These are phyloP conservation scores for Macrobrachium rosenbergii DNA, from an alignment of 1,140 invertebrate genomes.

Conservation along the genomic window DNA sequence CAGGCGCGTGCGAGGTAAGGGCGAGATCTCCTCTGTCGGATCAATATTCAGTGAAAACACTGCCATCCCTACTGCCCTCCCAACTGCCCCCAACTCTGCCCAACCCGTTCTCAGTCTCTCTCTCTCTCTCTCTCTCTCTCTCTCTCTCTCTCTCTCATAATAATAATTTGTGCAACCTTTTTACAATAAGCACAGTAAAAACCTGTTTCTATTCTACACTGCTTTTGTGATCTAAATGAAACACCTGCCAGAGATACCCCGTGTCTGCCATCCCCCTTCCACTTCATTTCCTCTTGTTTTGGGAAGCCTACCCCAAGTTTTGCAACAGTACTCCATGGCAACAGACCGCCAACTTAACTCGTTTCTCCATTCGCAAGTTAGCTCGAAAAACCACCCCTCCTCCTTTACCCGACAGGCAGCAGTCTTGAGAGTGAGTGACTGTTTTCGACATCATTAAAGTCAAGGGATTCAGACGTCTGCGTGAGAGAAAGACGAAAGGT, in stretches of 20 bases:
- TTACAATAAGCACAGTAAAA: neutral
- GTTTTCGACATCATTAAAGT: too few relatives aligned
- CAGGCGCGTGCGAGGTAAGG: neutral
- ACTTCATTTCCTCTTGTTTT: too few relatives aligned
- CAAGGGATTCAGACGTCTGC: too few relatives aligned
- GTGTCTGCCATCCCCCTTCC: neutral
- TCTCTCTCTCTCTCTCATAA: slow-evolving; percentile 13
- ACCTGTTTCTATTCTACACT: neutral
- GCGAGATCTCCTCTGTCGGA: slow-evolving; percentile 2
- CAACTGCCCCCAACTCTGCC: neutral
- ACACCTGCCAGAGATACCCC: neutral
- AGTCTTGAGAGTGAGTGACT: too few relatives aligned
- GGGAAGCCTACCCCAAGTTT: too few relatives aligned
- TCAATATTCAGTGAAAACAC: slow-evolving; percentile 40
- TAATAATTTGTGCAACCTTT: too few relatives aligned
- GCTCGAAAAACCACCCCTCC: too few relatives aligned
- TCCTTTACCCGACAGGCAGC: too few relatives aligned
- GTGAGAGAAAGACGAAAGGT: too few relatives aligned
- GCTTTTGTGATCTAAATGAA: neutral
- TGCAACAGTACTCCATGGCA: too few relatives aligned
- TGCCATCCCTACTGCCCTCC: slow-evolving; percentile 7
- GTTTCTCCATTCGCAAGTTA: too few relatives aligned
- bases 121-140: slow-evolving; percentile 18
- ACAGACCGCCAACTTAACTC: too few relatives aligned
- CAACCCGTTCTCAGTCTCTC: neutral